Percentiles rank a stretch among this genome's conserved stretches.
Conservation (phyloP, 37 sponge, comb jelly and placozoan genomes). For the Hormiphora californensis region DNA sequence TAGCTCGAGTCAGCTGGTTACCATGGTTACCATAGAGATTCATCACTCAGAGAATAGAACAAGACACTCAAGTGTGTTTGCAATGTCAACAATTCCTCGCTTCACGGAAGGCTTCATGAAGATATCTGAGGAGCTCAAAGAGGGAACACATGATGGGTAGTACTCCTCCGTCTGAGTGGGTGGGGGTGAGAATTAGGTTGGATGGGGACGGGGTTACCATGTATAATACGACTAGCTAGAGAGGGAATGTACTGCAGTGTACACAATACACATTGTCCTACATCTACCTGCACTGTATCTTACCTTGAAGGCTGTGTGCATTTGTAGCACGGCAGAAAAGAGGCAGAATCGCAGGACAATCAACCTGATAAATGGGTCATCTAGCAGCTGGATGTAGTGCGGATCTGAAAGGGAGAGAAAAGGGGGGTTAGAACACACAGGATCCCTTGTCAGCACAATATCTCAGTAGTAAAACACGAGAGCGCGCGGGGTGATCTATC, state of each 20-base stretch:
- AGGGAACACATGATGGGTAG: neutral
- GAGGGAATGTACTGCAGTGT: too few species aligned
- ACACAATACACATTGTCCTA: too few species aligned
- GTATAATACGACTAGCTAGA: neutral
- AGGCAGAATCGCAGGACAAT: neutral
- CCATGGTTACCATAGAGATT: too few species aligned
- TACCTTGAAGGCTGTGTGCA: constrained; percentile 47
- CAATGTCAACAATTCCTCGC: constrained; percentile 19
- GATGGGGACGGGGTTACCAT: neutral
- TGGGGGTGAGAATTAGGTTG: neutral
- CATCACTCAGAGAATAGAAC: constrained; percentile 5
- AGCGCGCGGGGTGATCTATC: too few species aligned
- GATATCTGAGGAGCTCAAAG: neutral
- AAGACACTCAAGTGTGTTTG: neutral
- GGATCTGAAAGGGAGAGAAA: neutral
- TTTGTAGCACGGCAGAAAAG: neutral
- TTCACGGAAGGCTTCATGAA: neutral
- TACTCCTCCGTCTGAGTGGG: neutral
- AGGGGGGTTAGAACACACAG: neutral
- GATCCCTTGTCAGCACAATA: too few species aligned
- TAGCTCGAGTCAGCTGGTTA: too few species aligned
- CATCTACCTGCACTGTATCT: too few species aligned
- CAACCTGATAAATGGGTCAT: neutral
- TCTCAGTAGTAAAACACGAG: too few species aligned
- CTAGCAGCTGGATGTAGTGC: neutral